Percentiles rank a stretch among this genome's conserved stretches.
phyloP scores from a whole-genome alignment of 2,888 invertebrate genomes.

The Podabrus alpinus region DNA sequence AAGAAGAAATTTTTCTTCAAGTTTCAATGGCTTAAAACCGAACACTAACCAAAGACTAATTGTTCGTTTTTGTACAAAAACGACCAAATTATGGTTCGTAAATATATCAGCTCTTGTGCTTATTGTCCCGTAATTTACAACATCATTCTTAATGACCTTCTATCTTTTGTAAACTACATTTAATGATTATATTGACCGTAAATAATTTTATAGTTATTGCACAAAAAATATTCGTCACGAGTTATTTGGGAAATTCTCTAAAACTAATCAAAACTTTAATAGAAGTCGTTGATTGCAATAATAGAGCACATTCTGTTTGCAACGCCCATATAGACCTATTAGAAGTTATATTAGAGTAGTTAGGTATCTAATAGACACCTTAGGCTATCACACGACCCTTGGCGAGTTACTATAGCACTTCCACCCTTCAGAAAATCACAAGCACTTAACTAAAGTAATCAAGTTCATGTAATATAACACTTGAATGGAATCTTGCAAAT shows the following conservation, averaged over 20 bases:
- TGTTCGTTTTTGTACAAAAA: slow-evolving; percentile 7
- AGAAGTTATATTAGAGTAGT: slow-evolving; percentile 38
- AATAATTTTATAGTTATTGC: slow-evolving; percentile 6
- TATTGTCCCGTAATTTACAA: slow-evolving; percentile 10
- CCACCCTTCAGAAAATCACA: slow-evolving; percentile 25
- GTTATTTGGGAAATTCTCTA: slow-evolving; percentile 2
- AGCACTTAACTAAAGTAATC: slow-evolving; percentile 30
- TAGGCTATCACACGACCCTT: slow-evolving; percentile 36
- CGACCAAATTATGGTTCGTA: slow-evolving; percentile 18
- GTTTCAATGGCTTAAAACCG: slow-evolving; percentile 13
- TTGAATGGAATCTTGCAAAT: slow-evolving; percentile 23
- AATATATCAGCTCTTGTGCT: slow-evolving; percentile 12
- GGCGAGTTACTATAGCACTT: slow-evolving; percentile 25
- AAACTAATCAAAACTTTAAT: slow-evolving; percentile 23
- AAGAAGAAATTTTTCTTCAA: slow-evolving; percentile 11
- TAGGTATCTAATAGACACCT: slow-evolving; percentile 41
- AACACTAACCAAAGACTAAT: slow-evolving; percentile 19
- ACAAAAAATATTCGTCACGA: not conserved
- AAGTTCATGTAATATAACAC: slow-evolving; percentile 26
- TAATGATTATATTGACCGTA: slow-evolving; percentile 23
- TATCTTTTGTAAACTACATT: slow-evolving; percentile 9
- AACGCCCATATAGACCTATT: slow-evolving; percentile 31
- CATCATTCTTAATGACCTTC: not conserved
- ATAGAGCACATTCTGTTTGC: slow-evolving; percentile 32
- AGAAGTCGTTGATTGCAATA: slow-evolving; percentile 26